Evolutionary conservation across 2,888 invertebrate species (phyloP).

Genomic region (Brachyptera putata): DNA sequence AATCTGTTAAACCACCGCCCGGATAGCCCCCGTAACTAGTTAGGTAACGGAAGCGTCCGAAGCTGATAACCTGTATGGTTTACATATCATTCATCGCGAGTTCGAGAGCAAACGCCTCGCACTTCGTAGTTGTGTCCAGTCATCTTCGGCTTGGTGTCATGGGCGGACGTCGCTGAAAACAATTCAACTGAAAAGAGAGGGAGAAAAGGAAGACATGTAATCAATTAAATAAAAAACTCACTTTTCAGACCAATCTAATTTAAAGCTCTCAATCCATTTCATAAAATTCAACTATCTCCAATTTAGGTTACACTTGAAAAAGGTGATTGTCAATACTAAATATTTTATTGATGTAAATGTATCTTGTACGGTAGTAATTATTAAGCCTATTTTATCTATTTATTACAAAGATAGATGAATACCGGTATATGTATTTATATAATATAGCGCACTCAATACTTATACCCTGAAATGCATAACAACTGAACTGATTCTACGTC

Average conservation of each 20-base stretch:
- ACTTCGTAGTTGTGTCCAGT: background rate
- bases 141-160: background rate
- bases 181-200: background rate
- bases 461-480: no score
- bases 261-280: background rate
- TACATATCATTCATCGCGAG: background rate
- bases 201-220: background rate
- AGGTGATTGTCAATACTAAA: no score
- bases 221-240: background rate
- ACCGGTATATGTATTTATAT: no score
- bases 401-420: no score
- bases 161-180: background rate
- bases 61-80: background rate
- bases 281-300: background rate
- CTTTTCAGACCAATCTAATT: background rate
- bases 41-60: background rate
- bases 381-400: no score
- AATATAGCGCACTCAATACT: no score
- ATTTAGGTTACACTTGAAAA: no score
- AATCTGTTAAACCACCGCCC: background rate
- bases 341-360: no score
- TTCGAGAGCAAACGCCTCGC: background rate
- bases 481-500: no score
- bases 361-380: no score
- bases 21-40: background rate